Evolutionary conservation across 2,888 invertebrate genomes (phyloP), one percentile per base, ranked within the genome.

Genomic region (Pseudoips prasinana): DNA sequence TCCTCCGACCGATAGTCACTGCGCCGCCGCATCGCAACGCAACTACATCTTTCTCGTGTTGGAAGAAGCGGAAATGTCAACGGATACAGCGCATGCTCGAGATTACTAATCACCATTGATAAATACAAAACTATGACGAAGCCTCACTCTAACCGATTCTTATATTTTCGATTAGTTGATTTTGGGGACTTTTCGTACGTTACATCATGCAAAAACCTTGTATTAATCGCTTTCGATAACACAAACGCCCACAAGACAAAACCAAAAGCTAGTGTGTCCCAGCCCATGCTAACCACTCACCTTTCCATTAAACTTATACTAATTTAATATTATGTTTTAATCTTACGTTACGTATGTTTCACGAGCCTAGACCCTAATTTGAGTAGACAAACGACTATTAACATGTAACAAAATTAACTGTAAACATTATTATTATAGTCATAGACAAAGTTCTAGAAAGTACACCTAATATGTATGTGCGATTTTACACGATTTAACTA

Each of bases 41-140:
- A 50, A 8, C 46, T 34, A 46, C 47, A 54, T 58, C 55, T 59
- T 56, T 56, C 63, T 69, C 62, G 67, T 72, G n/a, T 78, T 74
- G 67, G 75, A 83, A 82, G 71, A 84, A 85, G 86, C 86, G 77
- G 73, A 73, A 82, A 76, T 81, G 73, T 82, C 82, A 84, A 84
- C 77, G 77, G 70, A 82, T 81, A 87, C 81, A 84, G 86, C 86
- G 84, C 87, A 87, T 87, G 87, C 87, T 85, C 76, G 77, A 83
- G 66, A 48, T 48, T 59, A 71, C 80, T 81, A 75, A 66, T 73
- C 81, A 76, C 78, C 84, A 80, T 73, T 58, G 72, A 77, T 58
- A 60, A 58, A 58, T 64, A 65, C 62, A 65, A 52, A 69, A 70
- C 77, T 74, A 77, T 74, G 11, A 60, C 64, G 72, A 76, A 78